A percentile compares a stretch with the other conserved stretches of the same genome.
These are phyloP conservation scores for Alcis repandata DNA, from an alignment of 2,888 invertebrate genomes.

Conservation along the genomic window DNA sequence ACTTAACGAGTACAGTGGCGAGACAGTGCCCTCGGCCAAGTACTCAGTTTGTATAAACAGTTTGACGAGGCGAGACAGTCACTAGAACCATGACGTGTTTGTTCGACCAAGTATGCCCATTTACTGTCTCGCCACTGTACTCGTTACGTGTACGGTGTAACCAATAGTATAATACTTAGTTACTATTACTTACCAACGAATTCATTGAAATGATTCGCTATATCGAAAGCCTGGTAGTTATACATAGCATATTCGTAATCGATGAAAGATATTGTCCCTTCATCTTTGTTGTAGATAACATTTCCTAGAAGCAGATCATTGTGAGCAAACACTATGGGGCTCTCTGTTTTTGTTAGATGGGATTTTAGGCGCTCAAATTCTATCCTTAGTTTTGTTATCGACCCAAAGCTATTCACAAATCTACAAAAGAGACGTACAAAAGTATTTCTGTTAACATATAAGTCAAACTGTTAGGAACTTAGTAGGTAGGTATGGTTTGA, in stretches of 20 bases:
- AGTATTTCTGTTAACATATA: conserved; percentile 42
- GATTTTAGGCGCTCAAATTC: conserved; percentile 90
- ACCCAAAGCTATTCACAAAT: conserved; percentile 89
- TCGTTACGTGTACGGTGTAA: too few relatives aligned
- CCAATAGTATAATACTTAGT: too few relatives aligned
- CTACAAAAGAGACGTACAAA: conserved; percentile 81
- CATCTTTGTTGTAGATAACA: conserved; percentile 92
- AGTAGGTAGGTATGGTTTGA: too few relatives aligned
- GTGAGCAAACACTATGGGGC: conserved; percentile 97
- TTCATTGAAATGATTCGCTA: conserved; percentile 99
- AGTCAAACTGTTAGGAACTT: conserved; percentile 20
- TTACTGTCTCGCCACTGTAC: too few relatives aligned
- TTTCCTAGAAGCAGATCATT: conserved; percentile 98
- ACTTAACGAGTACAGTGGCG: too few relatives aligned
- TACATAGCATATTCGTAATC: conserved; percentile 98
- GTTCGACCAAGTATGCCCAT: too few relatives aligned
- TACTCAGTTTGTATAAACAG: too few relatives aligned
- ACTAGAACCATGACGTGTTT: too few relatives aligned
- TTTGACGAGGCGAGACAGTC: too few relatives aligned
- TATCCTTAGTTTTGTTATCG: conserved; percentile 88
- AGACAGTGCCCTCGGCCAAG: too few relatives aligned
- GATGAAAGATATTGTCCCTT: conserved; percentile 93
- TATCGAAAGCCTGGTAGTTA: conserved; percentile 98
- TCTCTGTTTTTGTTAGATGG: conserved; percentile 88
- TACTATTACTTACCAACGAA: conserved; percentile 94